These are phyloP conservation scores for Eulithis testata DNA, from an alignment of 2,888 invertebrate species.

Conservation along the genomic window DNA sequence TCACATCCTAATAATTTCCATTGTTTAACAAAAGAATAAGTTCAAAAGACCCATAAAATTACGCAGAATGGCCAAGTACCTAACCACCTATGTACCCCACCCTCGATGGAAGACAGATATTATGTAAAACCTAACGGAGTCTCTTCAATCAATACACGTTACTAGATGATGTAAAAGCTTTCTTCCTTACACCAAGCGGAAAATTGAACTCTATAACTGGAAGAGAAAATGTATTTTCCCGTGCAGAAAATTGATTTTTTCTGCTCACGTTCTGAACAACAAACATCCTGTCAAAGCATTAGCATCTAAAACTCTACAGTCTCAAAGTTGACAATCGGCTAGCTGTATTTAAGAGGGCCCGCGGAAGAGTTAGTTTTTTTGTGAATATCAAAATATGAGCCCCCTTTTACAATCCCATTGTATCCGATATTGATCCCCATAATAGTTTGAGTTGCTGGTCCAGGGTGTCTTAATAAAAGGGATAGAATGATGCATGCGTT, in stretches of 20 bases:
- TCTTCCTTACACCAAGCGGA: conserved; percentile 50
- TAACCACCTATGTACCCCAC: conserved; percentile 65
- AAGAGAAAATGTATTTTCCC: conserved; percentile 50
- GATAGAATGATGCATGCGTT: conserved; percentile 66
- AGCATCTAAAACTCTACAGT: conserved; percentile 60
- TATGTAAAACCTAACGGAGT: conserved; percentile 83
- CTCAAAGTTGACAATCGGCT: conserved; percentile 53
- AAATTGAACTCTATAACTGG: conserved; percentile 55
- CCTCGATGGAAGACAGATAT: conserved; percentile 78
- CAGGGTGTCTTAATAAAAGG: conserved; percentile 76
- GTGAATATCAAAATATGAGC: conserved; percentile 84
- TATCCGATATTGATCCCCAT: conserved; percentile 82
- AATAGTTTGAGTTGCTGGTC: conserved; percentile 80
- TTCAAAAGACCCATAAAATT: conserved; percentile 50
- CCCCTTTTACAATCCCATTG: conserved; percentile 83
- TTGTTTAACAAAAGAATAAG: conserved; percentile 39
- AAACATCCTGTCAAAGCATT: conserved; percentile 64
- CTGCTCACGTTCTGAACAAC: conserved; percentile 70
- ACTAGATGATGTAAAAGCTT: conserved; percentile 81
- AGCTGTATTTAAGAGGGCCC: conserved; percentile 55
- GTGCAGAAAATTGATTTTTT: conserved; percentile 57
- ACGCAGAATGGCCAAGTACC: conserved; percentile 54
- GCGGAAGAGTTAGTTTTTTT: conserved; percentile 81
- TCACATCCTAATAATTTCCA: conserved; percentile 25
- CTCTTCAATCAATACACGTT: conserved; percentile 84